Conservation (phyloP, 2,797 vertebrate genomes). For the Macropus fuliginosus region DNA sequence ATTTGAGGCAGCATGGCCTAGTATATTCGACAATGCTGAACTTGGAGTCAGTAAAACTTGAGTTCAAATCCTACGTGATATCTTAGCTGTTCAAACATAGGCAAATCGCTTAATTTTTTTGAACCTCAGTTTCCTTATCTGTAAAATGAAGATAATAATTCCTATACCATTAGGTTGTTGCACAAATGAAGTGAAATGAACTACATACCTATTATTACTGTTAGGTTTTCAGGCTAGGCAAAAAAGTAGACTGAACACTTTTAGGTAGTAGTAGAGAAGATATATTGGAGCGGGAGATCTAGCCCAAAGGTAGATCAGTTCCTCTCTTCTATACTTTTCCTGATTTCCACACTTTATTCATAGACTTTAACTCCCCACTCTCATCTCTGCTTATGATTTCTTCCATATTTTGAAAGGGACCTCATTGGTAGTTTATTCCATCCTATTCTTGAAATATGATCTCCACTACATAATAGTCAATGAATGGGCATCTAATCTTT, state of each 20-base stretch:
- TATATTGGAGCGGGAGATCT: not conserved
- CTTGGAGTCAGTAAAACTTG: not conserved
- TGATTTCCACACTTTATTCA: not conserved
- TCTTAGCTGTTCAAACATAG: not conserved
- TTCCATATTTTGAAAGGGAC: not conserved
- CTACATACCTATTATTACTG: not conserved
- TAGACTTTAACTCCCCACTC: not conserved
- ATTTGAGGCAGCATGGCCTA: not conserved
- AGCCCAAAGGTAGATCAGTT: not conserved
- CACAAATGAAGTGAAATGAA: not conserved
- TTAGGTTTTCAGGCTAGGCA: not conserved
- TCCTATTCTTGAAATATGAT: not conserved
- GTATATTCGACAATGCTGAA: not conserved
- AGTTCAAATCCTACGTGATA: not conserved
- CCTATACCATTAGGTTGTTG: not conserved
- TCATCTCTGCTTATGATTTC: not conserved
- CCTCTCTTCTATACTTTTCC: not conserved
- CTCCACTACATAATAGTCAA: not conserved
- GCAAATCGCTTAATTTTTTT: not conserved
- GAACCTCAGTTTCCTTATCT: not conserved
- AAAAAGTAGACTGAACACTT: not conserved
- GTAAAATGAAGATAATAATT: not conserved
- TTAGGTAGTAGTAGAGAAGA: not conserved
- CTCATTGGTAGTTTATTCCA: not conserved
- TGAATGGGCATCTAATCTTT: not conserved